These are phyloP conservation scores for Troilus luridus DNA, from an alignment of 2,888 invertebrate genomes.

Conservation along the genomic window DNA sequence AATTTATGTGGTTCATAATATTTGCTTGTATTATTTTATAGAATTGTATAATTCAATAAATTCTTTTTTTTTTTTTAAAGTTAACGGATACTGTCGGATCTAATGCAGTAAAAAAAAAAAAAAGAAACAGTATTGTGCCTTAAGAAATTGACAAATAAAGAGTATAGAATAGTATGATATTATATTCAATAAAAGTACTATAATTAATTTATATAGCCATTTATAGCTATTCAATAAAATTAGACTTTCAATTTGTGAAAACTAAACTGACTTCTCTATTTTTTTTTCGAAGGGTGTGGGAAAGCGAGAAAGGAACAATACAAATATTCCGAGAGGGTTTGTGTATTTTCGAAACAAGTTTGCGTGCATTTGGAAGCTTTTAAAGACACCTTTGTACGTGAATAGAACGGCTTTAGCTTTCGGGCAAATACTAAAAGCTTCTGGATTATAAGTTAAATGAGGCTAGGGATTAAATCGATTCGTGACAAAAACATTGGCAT, in stretches of 20 bases:
- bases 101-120: too few species aligned
- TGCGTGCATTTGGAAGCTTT: conserved; percentile 28
- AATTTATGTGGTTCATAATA: too few species aligned
- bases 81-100: too few species aligned
- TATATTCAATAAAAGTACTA: too few species aligned
- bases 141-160: too few species aligned
- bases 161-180: too few species aligned
- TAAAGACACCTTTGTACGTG: conserved; percentile 31
- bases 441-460: conserved; percentile 41
- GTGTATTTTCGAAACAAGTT: conserved; percentile 27
- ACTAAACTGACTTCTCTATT: not conserved
- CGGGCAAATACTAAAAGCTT: conserved; percentile 21
- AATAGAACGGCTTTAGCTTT: not conserved
- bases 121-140: too few species aligned
- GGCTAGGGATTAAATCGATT: conserved; percentile 38
- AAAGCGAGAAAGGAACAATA: not conserved
- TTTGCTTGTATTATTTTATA: too few species aligned
- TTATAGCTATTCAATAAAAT: too few species aligned
- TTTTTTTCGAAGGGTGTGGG: not conserved
- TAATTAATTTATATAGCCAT: too few species aligned
- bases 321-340: not conserved
- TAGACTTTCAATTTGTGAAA: not conserved
- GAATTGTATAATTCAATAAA: too few species aligned
- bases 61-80: too few species aligned
- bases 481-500: conserved; percentile 24